A percentile compares a stretch with the other conserved stretches of the same genome.
These are phyloP conservation scores for Zapornia atra DNA, from an alignment of 2,113 vertebrate species.

Conservation along the genomic window DNA sequence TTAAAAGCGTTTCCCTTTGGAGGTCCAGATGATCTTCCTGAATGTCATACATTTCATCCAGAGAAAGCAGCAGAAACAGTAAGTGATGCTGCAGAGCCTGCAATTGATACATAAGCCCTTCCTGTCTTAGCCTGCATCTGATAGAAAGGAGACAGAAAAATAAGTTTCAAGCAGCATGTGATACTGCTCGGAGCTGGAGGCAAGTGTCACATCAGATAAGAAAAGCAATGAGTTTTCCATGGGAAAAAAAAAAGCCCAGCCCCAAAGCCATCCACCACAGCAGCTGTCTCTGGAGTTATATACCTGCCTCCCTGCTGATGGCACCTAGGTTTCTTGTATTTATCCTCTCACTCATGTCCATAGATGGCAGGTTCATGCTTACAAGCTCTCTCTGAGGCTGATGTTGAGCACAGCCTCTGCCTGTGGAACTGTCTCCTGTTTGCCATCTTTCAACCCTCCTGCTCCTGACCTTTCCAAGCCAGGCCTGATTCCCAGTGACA, in stretches of 20 bases:
- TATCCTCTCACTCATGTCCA: not conserved
- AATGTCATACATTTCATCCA: not conserved
- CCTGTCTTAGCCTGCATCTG: not conserved
- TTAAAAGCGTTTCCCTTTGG: not conserved
- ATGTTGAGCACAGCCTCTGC: not conserved
- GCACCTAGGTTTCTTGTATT: not conserved
- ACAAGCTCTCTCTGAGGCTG: not conserved
- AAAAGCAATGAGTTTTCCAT: not conserved
- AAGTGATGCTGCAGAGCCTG: not conserved
- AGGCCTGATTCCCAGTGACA: not conserved
- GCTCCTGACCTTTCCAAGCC: not conserved
- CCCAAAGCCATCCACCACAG: not conserved
- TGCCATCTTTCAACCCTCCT: not conserved
- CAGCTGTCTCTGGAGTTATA: not conserved
- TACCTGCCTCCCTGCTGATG: not conserved
- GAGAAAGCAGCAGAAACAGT: not conserved
- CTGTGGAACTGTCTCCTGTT: not conserved
- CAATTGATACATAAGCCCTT: not conserved
- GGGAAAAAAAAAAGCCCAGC: not conserved
- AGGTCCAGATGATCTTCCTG: not conserved
- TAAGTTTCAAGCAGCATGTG: not conserved
- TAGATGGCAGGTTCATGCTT: not conserved
- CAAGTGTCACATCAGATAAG: slow-evolving; percentile 31
- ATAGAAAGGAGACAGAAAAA: slow-evolving; percentile 7
- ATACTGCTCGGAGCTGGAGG: not conserved